Evolutionary conservation across 2,888 invertebrate species (phyloP).

Genomic region (Beris morrisii): DNA sequence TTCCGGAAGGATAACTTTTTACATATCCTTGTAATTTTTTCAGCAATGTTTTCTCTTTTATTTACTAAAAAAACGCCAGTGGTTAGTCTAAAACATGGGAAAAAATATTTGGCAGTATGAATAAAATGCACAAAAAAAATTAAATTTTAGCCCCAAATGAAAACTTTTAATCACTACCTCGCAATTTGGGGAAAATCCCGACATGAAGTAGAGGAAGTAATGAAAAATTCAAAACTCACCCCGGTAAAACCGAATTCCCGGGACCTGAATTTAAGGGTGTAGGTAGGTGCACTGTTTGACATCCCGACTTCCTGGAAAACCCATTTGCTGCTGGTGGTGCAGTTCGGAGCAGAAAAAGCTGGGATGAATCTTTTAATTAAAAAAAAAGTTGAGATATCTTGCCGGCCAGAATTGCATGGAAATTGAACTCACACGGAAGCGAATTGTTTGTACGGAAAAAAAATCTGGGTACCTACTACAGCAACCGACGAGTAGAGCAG

Average conservation of each 20-base stretch:
- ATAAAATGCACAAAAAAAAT: constrained; percentile 1
- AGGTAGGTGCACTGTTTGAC: background rate
- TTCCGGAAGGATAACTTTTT: no score
- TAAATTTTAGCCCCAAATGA: background rate
- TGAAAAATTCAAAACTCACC: constrained; percentile 7
- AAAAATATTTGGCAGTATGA: no score
- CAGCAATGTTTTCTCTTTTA: no score
- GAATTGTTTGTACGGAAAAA: background rate
- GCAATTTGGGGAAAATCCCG: constrained; percentile 16
- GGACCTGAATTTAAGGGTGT: no score
- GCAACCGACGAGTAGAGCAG: background rate
- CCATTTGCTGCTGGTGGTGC: constrained; percentile 8
- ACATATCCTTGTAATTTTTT: no score
- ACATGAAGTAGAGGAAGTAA: constrained; percentile 2
- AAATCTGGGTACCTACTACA: background rate
- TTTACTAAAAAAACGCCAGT: no score
- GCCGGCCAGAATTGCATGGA: background rate
- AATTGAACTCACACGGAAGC: constrained; percentile 7
- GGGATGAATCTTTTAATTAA: constrained; percentile 26
- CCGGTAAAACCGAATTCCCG: no score
- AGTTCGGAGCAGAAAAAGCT: background rate
- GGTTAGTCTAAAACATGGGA: no score
- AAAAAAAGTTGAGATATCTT: constrained; percentile 16
- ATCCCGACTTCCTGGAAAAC: constrained; percentile 13
- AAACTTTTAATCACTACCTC: constrained; percentile 27